These are phyloP conservation scores for Gadus chalcogrammus DNA, from an alignment of 2,113 vertebrate species.

Conservation along the genomic window DNA sequence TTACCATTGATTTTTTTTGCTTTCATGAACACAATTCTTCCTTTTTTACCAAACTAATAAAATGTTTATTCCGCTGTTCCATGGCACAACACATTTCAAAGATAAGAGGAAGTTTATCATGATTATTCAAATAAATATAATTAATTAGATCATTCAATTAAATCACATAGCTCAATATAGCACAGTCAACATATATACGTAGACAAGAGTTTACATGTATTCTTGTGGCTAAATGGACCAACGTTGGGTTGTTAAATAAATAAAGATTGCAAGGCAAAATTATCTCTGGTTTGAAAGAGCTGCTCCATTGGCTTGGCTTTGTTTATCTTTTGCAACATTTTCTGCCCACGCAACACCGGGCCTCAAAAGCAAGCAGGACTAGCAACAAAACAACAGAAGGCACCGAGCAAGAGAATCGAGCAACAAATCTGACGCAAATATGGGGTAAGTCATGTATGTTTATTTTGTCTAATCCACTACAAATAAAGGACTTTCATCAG, in stretches of 20 bases:
- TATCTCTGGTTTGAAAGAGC: constrained; percentile 5
- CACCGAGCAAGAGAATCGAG: no score
- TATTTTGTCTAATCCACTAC: no score
- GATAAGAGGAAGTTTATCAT: not conserved
- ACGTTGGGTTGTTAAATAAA: not conserved
- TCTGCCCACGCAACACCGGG: constrained; percentile 20
- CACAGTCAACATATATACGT: not conserved
- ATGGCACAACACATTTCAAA: not conserved
- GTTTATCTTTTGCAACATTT: constrained; percentile 59
- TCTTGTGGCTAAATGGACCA: not conserved
- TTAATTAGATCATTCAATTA: not conserved
- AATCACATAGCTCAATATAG: not conserved
- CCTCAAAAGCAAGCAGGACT: not conserved
- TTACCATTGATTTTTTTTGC: not conserved
- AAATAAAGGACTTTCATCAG: no score
- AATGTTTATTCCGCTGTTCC: not conserved
- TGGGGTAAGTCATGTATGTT: no score
- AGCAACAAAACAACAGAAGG: not conserved
- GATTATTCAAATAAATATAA: not conserved
- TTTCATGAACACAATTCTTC: not conserved
- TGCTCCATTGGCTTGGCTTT: constrained; percentile 48
- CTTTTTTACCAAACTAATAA: not conserved
- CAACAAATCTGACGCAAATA: no score
- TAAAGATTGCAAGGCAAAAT: not conserved
- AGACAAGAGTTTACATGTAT: not conserved